These are phyloP conservation scores for Dysdera silvatica DNA, from an alignment of 1,140 invertebrate genomes.

Conservation along the genomic window DNA sequence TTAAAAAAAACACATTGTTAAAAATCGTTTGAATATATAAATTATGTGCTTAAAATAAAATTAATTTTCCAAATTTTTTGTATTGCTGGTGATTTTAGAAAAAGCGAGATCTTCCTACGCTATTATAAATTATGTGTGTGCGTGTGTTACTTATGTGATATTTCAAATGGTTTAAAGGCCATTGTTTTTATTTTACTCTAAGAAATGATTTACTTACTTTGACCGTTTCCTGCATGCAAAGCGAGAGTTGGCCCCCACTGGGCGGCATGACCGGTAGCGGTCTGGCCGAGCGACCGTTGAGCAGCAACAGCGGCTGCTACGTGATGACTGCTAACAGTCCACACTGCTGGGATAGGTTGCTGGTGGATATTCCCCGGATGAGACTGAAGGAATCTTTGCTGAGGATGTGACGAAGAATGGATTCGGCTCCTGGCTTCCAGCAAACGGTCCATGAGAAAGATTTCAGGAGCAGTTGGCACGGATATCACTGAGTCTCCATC, in stretches of 20 bases:
- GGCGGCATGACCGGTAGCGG: not conserved
- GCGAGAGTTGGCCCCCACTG: constrained; percentile 12
- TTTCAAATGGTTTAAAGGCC: too few species aligned
- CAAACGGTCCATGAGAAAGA: constrained; percentile 19
- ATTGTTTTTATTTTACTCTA: too few species aligned
- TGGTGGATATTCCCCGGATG: constrained; percentile 7
- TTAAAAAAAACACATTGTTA: too few species aligned
- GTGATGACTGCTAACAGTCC: not conserved
- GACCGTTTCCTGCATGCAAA: constrained; percentile 1
- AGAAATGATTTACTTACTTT: constrained; percentile 11
- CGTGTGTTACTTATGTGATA: too few species aligned
- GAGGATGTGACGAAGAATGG: too few species aligned
- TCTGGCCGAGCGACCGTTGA: not conserved
- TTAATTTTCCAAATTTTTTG: too few species aligned
- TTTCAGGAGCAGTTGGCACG: not conserved
- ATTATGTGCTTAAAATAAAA: too few species aligned
- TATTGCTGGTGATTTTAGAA: too few species aligned
- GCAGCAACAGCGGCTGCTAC: too few species aligned
- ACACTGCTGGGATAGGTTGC: not conserved
- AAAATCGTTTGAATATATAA: too few species aligned
- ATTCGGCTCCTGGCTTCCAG: not conserved
- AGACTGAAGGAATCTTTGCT: constrained; percentile 1
- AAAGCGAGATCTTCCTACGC: too few species aligned
- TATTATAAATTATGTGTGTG: too few species aligned
- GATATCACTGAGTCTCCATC: constrained; percentile 1